A percentile compares a stretch with the other conserved stretches of the same genome.
These are phyloP conservation scores for Phycodurus eques DNA, from an alignment of 2,113 vertebrate genomes.

Conservation along the genomic window DNA sequence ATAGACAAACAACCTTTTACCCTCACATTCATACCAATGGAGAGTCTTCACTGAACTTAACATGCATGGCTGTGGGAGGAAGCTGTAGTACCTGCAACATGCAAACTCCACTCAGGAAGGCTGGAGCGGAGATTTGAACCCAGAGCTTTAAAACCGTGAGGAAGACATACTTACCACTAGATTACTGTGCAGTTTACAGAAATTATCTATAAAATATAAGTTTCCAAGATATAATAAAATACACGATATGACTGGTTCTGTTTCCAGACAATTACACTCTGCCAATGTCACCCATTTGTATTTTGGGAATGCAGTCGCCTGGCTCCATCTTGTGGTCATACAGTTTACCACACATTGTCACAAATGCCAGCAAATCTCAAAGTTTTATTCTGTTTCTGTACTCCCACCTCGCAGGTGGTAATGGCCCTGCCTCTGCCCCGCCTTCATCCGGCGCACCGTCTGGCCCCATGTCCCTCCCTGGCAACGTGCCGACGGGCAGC, in stretches of 20 bases:
- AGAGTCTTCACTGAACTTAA: too few relatives aligned
- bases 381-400: not conserved
- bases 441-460: conserved; percentile 83
- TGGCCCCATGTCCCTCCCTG: conserved; percentile 67
- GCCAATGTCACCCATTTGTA: not conserved
- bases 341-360: not conserved
- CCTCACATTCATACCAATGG: too few relatives aligned
- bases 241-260: not conserved
- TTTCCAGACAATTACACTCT: not conserved
- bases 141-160: too few relatives aligned
- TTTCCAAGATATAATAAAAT: not conserved
- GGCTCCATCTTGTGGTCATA: conserved; percentile 62
- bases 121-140: not conserved
- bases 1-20: too few relatives aligned
- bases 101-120: too few relatives aligned
- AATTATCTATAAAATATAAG: not conserved
- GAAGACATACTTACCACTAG: too few relatives aligned
- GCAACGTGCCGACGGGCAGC: conserved; percentile 87
- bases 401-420: conserved; percentile 78
- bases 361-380: not conserved
- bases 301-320: conserved; percentile 32
- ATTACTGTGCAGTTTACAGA: not conserved
- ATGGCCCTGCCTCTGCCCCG: conserved; percentile 82
- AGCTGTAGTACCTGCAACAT: too few relatives aligned
- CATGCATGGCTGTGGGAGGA: not conserved